A percentile compares a stretch with the other conserved stretches of the same genome.
Evolutionary conservation across 2,797 vertebrate genomes (phyloP).

Genomic region (Schizothorax lantsangensis): DNA sequence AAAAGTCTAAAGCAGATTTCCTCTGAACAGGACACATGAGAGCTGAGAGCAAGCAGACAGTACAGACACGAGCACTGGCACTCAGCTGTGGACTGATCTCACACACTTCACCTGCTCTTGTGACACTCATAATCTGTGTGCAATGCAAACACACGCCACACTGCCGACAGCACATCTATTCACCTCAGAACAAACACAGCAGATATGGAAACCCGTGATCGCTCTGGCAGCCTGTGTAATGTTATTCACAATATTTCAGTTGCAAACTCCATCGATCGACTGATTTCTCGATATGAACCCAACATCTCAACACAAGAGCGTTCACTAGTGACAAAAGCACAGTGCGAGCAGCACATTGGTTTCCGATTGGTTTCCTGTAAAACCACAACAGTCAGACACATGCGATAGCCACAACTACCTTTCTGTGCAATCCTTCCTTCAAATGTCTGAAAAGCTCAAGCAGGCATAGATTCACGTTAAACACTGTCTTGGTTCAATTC

Average conservation of each 20-base stretch:
- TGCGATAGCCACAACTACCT: constrained; percentile 6
- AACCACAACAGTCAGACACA: constrained; percentile 62
- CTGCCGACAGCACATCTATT: constrained; percentile 38
- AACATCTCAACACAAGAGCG: background rate
- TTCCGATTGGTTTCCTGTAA: constrained; percentile 65
- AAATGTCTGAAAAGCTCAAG: background rate
- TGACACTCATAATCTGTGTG: constrained; percentile 48
- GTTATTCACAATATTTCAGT: background rate
- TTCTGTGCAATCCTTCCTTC: background rate
- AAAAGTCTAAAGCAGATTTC: background rate
- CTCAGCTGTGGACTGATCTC: constrained; percentile 4
- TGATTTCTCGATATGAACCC: background rate
- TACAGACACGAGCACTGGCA: background rate
- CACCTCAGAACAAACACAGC: constrained; percentile 38
- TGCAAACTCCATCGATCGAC: background rate
- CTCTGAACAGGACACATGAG: background rate
- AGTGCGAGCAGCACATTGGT: constrained; percentile 30
- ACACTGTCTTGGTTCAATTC: background rate
- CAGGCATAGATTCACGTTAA: background rate
- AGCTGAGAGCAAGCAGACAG: background rate
- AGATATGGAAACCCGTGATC: constrained; percentile 17
- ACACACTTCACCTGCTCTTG: constrained; percentile 43
- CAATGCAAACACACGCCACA: constrained; percentile 53
- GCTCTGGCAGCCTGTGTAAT: background rate
- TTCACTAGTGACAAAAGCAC: background rate